phyloP scores from a whole-genome alignment of 2,797 vertebrate species.

The Otolemur crassicaudatus region DNA sequence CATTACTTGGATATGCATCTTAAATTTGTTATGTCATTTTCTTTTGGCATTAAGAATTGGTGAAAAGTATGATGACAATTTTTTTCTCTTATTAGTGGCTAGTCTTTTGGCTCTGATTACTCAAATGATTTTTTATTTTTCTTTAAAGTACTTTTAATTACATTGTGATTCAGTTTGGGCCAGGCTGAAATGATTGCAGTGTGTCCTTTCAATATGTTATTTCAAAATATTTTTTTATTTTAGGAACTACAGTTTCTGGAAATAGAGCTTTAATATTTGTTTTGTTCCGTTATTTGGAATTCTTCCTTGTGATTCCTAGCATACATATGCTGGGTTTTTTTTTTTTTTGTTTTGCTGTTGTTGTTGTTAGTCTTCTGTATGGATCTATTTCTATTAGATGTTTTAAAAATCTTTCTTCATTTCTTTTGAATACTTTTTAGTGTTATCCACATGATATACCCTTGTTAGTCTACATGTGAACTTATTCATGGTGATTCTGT shows the following conservation, averaged over 20 bases:
- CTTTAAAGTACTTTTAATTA: slow-evolving; percentile 38
- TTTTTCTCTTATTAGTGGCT: slow-evolving; percentile 20
- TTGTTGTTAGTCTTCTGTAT: neutral
- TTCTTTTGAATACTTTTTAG: neutral
- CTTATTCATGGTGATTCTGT: slow-evolving; percentile 41
- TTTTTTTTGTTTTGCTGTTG: neutral
- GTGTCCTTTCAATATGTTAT: slow-evolving; percentile 22
- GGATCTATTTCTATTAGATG: neutral
- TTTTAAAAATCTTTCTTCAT: neutral
- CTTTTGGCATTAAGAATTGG: slow-evolving; percentile 24
- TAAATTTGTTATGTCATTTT: slow-evolving; percentile 48
- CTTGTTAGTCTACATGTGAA: slow-evolving; percentile 38
- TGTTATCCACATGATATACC: neutral
- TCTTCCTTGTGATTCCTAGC: neutral
- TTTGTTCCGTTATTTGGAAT: slow-evolving; percentile 18
- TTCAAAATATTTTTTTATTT: slow-evolving; percentile 24
- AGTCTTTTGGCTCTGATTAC: slow-evolving; percentile 32
- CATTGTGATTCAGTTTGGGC: neutral
- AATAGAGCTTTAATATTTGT: slow-evolving; percentile 40
- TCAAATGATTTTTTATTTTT: neutral
- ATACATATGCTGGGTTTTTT: neutral
- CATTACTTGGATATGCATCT: neutral
- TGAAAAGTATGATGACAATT: slow-evolving; percentile 5
- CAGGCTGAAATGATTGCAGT: slow-evolving; percentile 19
- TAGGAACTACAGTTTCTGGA: neutral